Conservation (phyloP, 2,888 invertebrate species). For the Furcula furcula region DNA sequence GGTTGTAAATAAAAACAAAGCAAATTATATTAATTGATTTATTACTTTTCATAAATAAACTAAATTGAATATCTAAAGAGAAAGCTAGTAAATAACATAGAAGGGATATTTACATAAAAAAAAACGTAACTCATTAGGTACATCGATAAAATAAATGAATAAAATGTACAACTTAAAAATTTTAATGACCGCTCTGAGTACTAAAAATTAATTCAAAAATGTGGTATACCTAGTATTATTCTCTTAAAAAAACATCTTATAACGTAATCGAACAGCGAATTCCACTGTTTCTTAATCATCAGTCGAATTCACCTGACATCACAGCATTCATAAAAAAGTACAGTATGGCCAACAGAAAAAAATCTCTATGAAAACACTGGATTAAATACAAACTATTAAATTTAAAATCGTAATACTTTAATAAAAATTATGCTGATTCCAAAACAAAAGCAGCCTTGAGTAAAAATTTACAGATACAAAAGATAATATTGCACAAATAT, state of each 20-base stretch:
- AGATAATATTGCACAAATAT: slow-evolving; percentile 58
- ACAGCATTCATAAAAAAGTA: slow-evolving; percentile 48
- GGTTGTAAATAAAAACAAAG: slow-evolving; percentile 43
- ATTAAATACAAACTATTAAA: slow-evolving; percentile 10
- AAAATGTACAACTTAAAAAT: slow-evolving; percentile 75
- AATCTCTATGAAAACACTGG: slow-evolving; percentile 31
- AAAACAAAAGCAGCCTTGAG: slow-evolving; percentile 31
- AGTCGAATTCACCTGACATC: slow-evolving; percentile 56
- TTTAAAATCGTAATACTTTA: slow-evolving; percentile 22
- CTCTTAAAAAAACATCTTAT: slow-evolving; percentile 41
- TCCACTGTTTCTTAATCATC: slow-evolving; percentile 51
- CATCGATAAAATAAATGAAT: slow-evolving; percentile 53
- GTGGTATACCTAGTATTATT: slow-evolving; percentile 37
- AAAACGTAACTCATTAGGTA: slow-evolving; percentile 52
- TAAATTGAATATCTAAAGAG: slow-evolving; percentile 72
- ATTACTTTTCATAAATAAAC: slow-evolving; percentile 75
- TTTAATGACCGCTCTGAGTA: slow-evolving; percentile 49
- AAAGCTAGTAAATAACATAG: slow-evolving; percentile 67
- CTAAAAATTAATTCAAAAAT: slow-evolving; percentile 46
- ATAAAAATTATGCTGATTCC: slow-evolving; percentile 9
- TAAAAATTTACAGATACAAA: slow-evolving; percentile 24
- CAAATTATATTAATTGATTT: slow-evolving; percentile 66
- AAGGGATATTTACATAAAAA: slow-evolving; percentile 73
- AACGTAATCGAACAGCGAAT: slow-evolving; percentile 43
- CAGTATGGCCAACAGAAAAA: slow-evolving; percentile 45